Conservation (phyloP, 2,113 vertebrate genomes). For the Malurus alboscapulatus region DNA sequence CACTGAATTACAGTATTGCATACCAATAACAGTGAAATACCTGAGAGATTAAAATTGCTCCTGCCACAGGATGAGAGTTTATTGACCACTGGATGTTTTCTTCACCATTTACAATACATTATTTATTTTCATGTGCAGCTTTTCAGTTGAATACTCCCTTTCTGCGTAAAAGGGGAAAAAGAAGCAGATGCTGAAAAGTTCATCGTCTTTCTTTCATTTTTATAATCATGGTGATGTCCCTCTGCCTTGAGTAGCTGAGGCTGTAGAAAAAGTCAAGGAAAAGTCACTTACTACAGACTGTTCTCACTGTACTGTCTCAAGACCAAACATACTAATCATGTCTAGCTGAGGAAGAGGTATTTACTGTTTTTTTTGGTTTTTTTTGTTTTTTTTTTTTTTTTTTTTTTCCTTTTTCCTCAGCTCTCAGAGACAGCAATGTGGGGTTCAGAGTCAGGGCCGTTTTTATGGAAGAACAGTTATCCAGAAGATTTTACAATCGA, state of each 20-base stretch:
- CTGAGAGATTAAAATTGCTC: constrained; percentile 31
- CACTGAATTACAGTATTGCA: constrained; percentile 51
- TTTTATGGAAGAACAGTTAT: background rate
- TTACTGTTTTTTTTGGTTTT: background rate
- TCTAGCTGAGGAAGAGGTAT: background rate
- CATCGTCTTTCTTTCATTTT: background rate
- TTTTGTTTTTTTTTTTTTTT: too few relatives aligned
- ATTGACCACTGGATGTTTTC: constrained; percentile 14
- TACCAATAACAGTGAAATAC: constrained; percentile 45
- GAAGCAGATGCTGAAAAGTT: background rate
- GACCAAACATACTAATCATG: background rate
- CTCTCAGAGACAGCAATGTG: background rate
- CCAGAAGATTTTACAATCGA: background rate
- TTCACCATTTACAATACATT: background rate
- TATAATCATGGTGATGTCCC: background rate
- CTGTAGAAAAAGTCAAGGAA: background rate
- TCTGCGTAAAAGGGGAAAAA: background rate
- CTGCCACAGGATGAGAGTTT: constrained; percentile 9
- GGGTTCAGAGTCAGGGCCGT: background rate
- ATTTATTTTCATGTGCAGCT: background rate
- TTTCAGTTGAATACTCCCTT: background rate
- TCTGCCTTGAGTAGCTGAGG: background rate
- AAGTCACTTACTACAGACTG: background rate
- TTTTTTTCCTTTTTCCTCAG: background rate
- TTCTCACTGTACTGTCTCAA: background rate